Conservation (phyloP, 2,888 invertebrate genomes). For the Stomorhina lunata region DNA sequence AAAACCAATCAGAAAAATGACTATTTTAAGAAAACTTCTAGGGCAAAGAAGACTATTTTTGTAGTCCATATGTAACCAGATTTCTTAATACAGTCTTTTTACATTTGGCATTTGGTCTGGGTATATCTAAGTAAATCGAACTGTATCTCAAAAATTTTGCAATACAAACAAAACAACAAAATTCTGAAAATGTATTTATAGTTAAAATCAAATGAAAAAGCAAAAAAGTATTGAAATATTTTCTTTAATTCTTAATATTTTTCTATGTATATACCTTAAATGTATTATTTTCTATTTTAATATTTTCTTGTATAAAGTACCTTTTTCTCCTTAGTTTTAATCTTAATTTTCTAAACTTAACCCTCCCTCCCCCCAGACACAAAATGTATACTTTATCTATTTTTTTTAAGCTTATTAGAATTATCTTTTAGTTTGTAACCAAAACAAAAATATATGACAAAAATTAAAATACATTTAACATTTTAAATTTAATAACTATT, state of each 20-base stretch:
- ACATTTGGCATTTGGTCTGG: too few relatives aligned
- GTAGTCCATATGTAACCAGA: too few relatives aligned
- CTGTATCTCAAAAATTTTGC: too few relatives aligned
- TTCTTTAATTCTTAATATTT: not conserved
- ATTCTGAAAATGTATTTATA: conserved; percentile 1
- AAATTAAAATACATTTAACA: not conserved
- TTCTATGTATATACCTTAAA: conserved; percentile 29
- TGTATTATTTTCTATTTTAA: conserved; percentile 45
- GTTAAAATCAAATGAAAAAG: not conserved
- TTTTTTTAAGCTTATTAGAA: conserved; percentile 29
- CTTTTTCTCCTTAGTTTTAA: conserved; percentile 33
- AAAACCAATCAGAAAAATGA: too few relatives aligned
- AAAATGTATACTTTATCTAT: conserved; percentile 35
- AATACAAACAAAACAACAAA: not conserved
- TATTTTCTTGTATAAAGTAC: conserved; percentile 13
- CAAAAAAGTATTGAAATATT: not conserved
- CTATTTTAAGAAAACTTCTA: too few relatives aligned
- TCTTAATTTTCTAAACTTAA: not conserved
- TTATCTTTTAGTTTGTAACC: conserved; percentile 54
- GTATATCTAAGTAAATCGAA: too few relatives aligned
- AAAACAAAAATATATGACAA: not conserved
- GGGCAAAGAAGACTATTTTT: too few relatives aligned
- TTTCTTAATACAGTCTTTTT: too few relatives aligned
- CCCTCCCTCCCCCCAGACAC: not conserved
- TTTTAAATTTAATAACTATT: conserved; percentile 16